Base-by-base conservation (phyloP, 2,797 vertebrate genomes). In the Lophius americanus region DNA sequence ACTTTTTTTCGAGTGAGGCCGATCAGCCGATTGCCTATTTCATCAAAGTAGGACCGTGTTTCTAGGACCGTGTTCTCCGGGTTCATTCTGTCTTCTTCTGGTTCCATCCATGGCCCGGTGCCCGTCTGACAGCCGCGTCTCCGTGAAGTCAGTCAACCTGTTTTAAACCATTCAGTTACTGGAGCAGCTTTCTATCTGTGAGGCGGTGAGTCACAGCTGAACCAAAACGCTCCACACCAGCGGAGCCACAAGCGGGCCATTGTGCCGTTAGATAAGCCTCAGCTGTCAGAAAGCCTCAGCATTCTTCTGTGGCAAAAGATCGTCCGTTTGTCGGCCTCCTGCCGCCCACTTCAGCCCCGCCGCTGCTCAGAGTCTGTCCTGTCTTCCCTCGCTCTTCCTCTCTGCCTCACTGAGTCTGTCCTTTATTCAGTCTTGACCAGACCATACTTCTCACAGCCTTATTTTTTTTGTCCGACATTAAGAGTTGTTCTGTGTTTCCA, bases 211-310 rank as follows among this genome's bases (percentile, higher is more conserved):
- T 84, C 83, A 83, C 75, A 76, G 73, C 64, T 77, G 70, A 56
- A 58, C 76, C 43, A 23, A 65, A 56, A 60, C 9, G 64, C 81
- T 76, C 35, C 82, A 59, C 73, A 49, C 73, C 68, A 73, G 75
- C 71, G 3, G 64, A 51, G 71, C 82, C 64, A 90, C 89, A 92
- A 83, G 80, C 81, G 8, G 81, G 68, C 80, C 84, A 91, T 93
- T 93, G 90, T 93, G 85, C 83, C 38, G 66, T 64, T 70, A 79
- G 88, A 89, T 88, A 90, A 89, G 88, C 78, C 89, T 81, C 94
- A 94, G 93, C 93, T 95, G 94, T 92, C 90, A 83, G 76, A 93
- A 88, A 84, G 82, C 85, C 82, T 93, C 88, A 89, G 79, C 90
- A 89, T 91, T 93, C 90, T 80, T 92, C 76, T 75, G 64, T 59